These are phyloP conservation scores for Microctenopoma lineatum DNA, from an alignment of 2,797 vertebrate species.

Conservation along the genomic window DNA sequence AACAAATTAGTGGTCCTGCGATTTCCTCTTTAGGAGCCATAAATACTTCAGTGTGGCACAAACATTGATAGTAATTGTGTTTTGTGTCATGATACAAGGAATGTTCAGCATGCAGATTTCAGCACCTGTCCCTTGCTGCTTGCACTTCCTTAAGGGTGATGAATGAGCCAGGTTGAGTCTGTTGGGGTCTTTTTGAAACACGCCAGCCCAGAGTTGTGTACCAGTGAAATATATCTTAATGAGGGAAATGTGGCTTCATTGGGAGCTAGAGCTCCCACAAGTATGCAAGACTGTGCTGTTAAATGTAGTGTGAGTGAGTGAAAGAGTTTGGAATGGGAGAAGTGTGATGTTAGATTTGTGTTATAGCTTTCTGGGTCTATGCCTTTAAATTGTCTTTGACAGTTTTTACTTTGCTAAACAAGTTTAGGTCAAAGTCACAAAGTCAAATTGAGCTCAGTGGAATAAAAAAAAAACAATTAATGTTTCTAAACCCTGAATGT, in stretches of 20 bases:
- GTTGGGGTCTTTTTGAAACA: slow-evolving; percentile 71
- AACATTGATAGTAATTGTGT: slow-evolving; percentile 36
- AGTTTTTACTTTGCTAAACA: slow-evolving; percentile 1
- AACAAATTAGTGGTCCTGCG: slow-evolving; percentile 4
- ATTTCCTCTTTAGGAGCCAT: not conserved
- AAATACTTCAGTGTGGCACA: slow-evolving; percentile 24
- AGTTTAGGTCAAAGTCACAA: not conserved
- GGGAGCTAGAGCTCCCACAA: slow-evolving; percentile 53
- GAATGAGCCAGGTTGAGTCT: slow-evolving; percentile 55
- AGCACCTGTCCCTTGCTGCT: slow-evolving; percentile 56
- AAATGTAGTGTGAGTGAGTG: slow-evolving; percentile 52
- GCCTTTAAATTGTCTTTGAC: slow-evolving; percentile 18
- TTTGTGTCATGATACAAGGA: slow-evolving; percentile 49
- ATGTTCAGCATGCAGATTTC: slow-evolving; percentile 47
- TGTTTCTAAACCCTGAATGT: not conserved
- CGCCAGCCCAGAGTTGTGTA: slow-evolving; percentile 49
- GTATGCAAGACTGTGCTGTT: slow-evolving; percentile 45
- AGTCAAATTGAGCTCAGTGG: not conserved
- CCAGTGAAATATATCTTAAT: slow-evolving; percentile 66
- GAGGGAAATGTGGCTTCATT: slow-evolving; percentile 70
- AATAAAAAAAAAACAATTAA: slow-evolving; percentile 1
- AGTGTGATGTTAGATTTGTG: slow-evolving; percentile 15
- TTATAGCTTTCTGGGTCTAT: slow-evolving; percentile 8
- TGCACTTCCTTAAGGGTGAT: slow-evolving; percentile 65
- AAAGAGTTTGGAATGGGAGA: slow-evolving; percentile 21